These are phyloP conservation scores for Diadegma fenestrale DNA, from an alignment of 2,888 invertebrate species.

Conservation along the genomic window DNA sequence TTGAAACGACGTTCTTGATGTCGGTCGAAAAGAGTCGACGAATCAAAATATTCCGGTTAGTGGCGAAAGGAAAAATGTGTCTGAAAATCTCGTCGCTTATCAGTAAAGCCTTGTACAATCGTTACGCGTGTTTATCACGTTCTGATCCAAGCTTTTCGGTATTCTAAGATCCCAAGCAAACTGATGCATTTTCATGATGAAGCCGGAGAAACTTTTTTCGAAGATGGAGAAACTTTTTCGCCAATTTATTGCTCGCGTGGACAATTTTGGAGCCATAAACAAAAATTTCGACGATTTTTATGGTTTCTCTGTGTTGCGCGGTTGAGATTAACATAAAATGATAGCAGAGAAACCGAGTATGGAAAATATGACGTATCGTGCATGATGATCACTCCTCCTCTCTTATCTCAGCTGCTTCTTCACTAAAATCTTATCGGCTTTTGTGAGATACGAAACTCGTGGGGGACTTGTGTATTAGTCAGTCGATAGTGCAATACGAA, in stretches of 20 bases:
- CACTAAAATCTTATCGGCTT: slow-evolving; percentile 50
- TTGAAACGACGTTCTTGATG: neutral
- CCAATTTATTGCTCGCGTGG: neutral
- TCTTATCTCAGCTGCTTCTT: slow-evolving; percentile 22
- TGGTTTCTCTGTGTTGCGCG: neutral
- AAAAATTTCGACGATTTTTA: neutral
- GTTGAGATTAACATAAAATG: neutral
- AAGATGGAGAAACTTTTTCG: neutral
- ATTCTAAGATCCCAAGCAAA: neutral
- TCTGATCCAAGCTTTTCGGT: slow-evolving; percentile 22
- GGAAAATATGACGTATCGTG: slow-evolving; percentile 3
- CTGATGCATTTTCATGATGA: neutral
- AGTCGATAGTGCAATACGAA: slow-evolving; percentile 56
- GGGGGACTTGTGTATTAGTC: slow-evolving; percentile 51
- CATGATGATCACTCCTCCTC: slow-evolving; percentile 12
- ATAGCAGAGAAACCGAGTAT: neutral
- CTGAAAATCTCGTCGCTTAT: slow-evolving; percentile 28
- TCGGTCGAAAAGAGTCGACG: neutral
- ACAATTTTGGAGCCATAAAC: neutral
- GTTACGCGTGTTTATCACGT: slow-evolving; percentile 35
- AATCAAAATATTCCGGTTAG: neutral
- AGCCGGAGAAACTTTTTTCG: neutral
- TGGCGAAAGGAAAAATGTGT: neutral
- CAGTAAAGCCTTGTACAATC: slow-evolving; percentile 1
- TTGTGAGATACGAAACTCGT: slow-evolving; percentile 49